phyloP scores from a whole-genome alignment of 2,113 vertebrate genomes.

The Sinocyclocheilus rhinocerous region DNA sequence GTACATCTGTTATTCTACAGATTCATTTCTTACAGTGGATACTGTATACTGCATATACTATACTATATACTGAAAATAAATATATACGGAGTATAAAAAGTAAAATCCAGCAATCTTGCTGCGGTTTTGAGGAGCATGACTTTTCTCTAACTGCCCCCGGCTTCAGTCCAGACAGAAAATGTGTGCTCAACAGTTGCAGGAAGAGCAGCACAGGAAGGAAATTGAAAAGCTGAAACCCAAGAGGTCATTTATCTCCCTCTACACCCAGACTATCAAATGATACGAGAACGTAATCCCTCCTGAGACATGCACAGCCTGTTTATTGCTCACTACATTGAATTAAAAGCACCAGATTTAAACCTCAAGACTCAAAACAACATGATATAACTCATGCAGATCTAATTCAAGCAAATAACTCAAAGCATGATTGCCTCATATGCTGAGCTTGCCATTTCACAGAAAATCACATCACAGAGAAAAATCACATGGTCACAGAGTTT shows the following conservation, averaged over 20 bases:
- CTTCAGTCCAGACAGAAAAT: constrained; percentile 22
- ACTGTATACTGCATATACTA: neutral
- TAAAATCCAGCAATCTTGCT: neutral
- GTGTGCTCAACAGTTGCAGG: constrained; percentile 17
- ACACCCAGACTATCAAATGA: constrained; percentile 22
- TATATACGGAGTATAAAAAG: neutral
- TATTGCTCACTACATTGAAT: constrained; percentile 15
- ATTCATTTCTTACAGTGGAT: too few relatives aligned
- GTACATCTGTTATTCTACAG: neutral
- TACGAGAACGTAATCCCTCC: neutral
- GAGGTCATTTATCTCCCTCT: constrained; percentile 32
- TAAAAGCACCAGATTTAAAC: constrained; percentile 20
- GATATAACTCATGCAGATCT: neutral
- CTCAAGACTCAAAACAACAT: neutral
- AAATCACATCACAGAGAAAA: neutral
- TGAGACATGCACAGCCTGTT: neutral
- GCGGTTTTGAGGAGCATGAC: neutral
- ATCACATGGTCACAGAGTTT: neutral
- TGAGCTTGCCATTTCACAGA: neutral
- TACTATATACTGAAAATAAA: neutral
- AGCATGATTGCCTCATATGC: neutral
- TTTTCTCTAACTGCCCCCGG: neutral
- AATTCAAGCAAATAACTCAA: neutral
- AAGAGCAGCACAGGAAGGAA: constrained; percentile 24
- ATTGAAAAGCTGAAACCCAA: constrained; percentile 33